Base-by-base conservation (phyloP, 2,113 vertebrate species). In the Tylochromis polylepis region DNA sequence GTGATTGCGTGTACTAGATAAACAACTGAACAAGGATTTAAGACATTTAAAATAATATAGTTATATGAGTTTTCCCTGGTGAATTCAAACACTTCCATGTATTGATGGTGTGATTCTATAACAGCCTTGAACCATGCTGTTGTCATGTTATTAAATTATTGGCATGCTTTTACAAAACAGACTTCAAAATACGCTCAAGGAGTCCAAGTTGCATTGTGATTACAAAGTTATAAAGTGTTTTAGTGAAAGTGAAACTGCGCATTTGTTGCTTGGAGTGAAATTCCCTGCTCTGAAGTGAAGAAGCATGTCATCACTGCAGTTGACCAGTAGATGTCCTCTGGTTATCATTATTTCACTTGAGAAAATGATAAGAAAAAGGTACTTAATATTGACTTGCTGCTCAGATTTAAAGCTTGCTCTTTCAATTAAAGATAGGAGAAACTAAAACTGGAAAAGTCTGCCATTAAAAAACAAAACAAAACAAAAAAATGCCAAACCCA, bases 321-420 rank as follows among this genome's bases (percentile, higher is more conserved):
- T 85, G 83, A 3, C 92, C 93, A 85, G 22, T 36, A 94, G 93
- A 90, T 91, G 93, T 92, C 87, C 36, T 72, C 51, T 56, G 29
- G n/a, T 6, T 51, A 43, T 86, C 58, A 60, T 20, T 16, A 46
- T 75, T 60, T 2, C 11, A 31, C 22, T 43, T 43, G 8, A 20
- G 34, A 41, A 41, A 59, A 29, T 49, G 11, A 9, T 14, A 29
- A 27, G 36, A 59, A 20, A 18, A 11, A 20, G 56, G 2, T 46
- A 5, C 22, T 72, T 41, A 41, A 11, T 67, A 67, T 67, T 67
- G 31, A 65, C 3, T 58, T 49, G 9, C n/a, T 34, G 83, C 27
- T 29, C n/a, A 51, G 24, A 49, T 20, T 62, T 38, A 51, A 2
- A 11, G 4, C 65, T 72, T 1, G 14, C 0, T 38, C 38, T 46